phyloP scores from a whole-genome alignment of 2,888 invertebrate species.

The Gymnosoma rotundatum region DNA sequence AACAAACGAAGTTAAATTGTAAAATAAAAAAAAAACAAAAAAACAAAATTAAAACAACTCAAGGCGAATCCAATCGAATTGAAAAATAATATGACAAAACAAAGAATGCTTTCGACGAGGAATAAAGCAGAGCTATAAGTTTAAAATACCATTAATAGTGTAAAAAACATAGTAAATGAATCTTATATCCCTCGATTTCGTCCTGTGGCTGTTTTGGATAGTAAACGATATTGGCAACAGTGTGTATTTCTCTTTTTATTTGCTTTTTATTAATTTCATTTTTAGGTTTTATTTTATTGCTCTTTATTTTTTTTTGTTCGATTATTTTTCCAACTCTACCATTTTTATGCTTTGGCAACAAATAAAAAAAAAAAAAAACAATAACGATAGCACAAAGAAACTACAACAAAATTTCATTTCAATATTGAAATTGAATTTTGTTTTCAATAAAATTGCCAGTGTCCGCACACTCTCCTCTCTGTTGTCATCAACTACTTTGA shows the following conservation, averaged over 20 bases:
- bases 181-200: constrained; percentile 34
- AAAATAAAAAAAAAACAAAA: no score
- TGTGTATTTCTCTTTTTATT: constrained; percentile 1
- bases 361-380: constrained; percentile 51
- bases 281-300: constrained; percentile 29
- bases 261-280: constrained; percentile 15
- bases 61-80: constrained; percentile 68
- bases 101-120: constrained; percentile 29
- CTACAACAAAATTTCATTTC: constrained; percentile 50
- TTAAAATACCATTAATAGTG: constrained; percentile 54
- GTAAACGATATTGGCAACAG: constrained; percentile 43
- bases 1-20: constrained; percentile 73
- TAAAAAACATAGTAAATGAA: constrained; percentile 44
- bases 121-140: constrained; percentile 3
- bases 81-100: constrained; percentile 63
- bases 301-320: constrained; percentile 1
- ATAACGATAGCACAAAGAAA: constrained; percentile 15
- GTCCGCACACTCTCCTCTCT: constrained; percentile 28
- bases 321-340: constrained; percentile 32
- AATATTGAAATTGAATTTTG: constrained; percentile 72
- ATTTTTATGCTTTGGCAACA: constrained; percentile 60
- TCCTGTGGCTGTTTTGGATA: constrained; percentile 49
- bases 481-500: constrained; percentile 4
- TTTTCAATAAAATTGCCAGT: constrained; percentile 70
- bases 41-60: constrained; percentile 73